These are phyloP conservation scores for Noctua janthe DNA, from an alignment of 2,888 invertebrate species.

Conservation along the genomic window DNA sequence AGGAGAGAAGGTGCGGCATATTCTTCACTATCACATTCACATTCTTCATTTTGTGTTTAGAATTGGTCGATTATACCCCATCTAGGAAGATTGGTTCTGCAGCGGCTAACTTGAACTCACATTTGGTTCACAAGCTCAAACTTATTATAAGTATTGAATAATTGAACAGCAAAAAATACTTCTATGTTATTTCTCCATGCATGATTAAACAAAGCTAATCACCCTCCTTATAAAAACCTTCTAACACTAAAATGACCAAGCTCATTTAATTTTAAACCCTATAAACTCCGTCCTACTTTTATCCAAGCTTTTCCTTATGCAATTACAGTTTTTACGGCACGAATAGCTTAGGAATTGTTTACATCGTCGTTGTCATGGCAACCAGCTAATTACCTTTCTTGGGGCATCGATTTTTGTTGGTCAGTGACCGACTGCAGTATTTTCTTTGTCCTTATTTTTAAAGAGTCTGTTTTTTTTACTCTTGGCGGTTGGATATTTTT, in stretches of 20 bases:
- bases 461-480: not conserved
- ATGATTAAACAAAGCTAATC: not conserved
- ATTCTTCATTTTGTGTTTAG: too few species aligned
- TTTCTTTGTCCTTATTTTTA: constrained; percentile 35
- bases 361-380: constrained; percentile 44
- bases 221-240: constrained; percentile 3
- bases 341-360: constrained; percentile 40
- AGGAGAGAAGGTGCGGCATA: too few species aligned
- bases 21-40: too few species aligned
- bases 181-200: not conserved
- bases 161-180: too few species aligned
- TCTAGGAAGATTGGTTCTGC: too few species aligned
- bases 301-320: constrained; percentile 30
- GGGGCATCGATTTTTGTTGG: constrained; percentile 53
- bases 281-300: not conserved
- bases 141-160: too few species aligned
- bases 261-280: constrained; percentile 16
- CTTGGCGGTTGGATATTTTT: not conserved
- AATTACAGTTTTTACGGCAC: constrained; percentile 42
- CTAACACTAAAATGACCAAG: not conserved
- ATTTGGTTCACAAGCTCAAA: too few species aligned
- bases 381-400: constrained; percentile 51
- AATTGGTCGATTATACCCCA: too few species aligned
- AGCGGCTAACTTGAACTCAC: too few species aligned
- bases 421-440: constrained; percentile 45